Evolutionary conservation across 2,113 vertebrate genomes (phyloP), one percentile per base, ranked within the genome.

Genomic region (Pterocles orientalis): DNA sequence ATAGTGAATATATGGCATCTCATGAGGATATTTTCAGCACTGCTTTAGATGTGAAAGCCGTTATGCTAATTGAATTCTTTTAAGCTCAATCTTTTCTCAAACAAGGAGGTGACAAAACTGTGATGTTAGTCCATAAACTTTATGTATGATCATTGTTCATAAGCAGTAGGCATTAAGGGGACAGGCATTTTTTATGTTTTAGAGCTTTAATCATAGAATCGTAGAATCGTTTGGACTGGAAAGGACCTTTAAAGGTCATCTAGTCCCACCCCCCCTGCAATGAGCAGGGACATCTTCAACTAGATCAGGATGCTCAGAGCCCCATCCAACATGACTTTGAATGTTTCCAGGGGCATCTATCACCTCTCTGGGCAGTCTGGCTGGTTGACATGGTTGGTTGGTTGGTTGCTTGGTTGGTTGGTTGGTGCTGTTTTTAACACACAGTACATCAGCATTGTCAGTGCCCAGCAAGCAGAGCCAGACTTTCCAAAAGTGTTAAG

Each of bases 41-140:
- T 69, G 39, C 36, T 94, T 87, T 66, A 72, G 48, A 94, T 82
- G 65, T 89, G 94, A 95, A 96, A 94, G 34, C 57, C 77, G 54
- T 94, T 91, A 87, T 36, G 68, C 82, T 93, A 93, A 91, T 96
- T 68, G 82, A 88, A 79, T 90, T 62, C 64, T 75, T 70, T 77
- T 68, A 43, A 78, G 31, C 28, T 96, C 69, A 65, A 10, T 68
- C 80, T 78, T 86, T 78, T 89, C 70, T 87, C 61, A 69, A 50
- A 43, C 31, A 76, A 75, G 50, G 48, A 84, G 12, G 25, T 77
- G 61, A 56, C 69, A 92, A 80, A 91, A 73, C 11, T 54, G 21
- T 60, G 23, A 31, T 1, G 2, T 73, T 80, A 66, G 45, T 82
- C 54, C 28, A 18, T 88, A 64, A 78, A 71, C 26, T 82, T 76